A percentile compares a stretch with the other conserved stretches of the same genome.
Evolutionary conservation across 2,797 vertebrate genomes (phyloP).

Genomic region (Pteronotus mesoamericanus): DNA sequence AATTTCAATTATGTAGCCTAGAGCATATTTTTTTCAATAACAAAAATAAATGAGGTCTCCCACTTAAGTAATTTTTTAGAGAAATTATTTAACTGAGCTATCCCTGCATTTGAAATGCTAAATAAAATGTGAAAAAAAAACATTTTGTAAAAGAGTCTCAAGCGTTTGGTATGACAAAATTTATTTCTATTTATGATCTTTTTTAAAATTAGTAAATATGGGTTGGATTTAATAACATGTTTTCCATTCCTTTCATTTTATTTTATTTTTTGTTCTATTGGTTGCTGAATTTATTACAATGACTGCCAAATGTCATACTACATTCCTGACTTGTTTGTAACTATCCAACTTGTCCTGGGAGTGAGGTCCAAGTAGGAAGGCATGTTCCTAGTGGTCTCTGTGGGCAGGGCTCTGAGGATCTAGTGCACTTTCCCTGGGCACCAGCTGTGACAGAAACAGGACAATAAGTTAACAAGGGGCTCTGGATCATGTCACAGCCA

Average conservation of each 20-base stretch:
- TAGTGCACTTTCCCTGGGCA: neutral
- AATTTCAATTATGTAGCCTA: neutral
- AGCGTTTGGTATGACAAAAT: neutral
- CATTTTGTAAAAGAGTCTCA: neutral
- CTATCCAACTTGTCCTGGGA: too few species aligned
- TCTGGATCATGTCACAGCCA: too few species aligned
- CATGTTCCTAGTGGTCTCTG: too few species aligned
- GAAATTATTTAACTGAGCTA: neutral
- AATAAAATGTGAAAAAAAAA: neutral
- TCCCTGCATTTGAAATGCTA: neutral
- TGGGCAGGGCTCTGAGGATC: neutral
- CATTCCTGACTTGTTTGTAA: neutral
- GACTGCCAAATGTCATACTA: too few species aligned
- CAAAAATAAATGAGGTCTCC: neutral
- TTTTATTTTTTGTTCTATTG: too few species aligned
- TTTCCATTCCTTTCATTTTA: neutral
- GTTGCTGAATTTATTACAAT: too few species aligned
- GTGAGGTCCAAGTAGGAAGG: neutral
- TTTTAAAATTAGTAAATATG: neutral
- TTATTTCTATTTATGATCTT: neutral
- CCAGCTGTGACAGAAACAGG: too few species aligned
- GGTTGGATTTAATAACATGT: neutral
- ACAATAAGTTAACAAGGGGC: neutral
- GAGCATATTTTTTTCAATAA: neutral
- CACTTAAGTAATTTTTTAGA: neutral